Percentiles rank a stretch among this genome's conserved stretches.
Evolutionary conservation across 2,113 vertebrate species (phyloP).

Genomic region (Vanacampus margaritifer): DNA sequence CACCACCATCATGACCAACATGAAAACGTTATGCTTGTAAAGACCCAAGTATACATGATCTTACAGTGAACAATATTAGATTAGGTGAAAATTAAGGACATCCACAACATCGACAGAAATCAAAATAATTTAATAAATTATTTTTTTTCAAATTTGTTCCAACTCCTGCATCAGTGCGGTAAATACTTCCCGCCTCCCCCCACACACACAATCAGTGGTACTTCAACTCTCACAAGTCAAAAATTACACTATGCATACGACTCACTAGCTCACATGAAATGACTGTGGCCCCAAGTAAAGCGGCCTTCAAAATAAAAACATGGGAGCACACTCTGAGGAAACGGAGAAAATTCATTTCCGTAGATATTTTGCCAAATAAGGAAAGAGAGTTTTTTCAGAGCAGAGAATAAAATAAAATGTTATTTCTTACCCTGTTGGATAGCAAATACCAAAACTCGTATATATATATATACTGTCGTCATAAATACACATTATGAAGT

Average conservation of each 20-base stretch:
- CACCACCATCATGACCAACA: too few species aligned
- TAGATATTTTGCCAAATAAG: neutral
- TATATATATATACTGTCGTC: neutral
- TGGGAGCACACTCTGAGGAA: neutral
- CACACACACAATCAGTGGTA: too few species aligned
- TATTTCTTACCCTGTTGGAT: neutral
- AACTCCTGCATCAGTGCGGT: conserved; percentile 46
- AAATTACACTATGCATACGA: conserved; percentile 45
- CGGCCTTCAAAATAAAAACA: conserved; percentile 8
- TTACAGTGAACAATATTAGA: neutral
- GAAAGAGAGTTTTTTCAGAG: neutral
- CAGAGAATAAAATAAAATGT: neutral
- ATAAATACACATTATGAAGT: neutral
- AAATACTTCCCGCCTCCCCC: neutral
- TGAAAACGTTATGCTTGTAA: too few species aligned
- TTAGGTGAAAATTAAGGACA: neutral
- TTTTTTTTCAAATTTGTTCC: conserved; percentile 53
- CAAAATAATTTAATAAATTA: conserved; percentile 71
- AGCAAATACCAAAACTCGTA: neutral
- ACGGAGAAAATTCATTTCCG: neutral
- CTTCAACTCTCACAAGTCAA: conserved; percentile 32
- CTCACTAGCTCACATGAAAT: conserved; percentile 12
- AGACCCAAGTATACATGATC: neutral
- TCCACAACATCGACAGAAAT: conserved; percentile 12
- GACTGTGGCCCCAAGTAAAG: neutral